These are phyloP conservation scores for Conomelus anceps DNA, from an alignment of 2,888 invertebrate genomes.

Conservation along the genomic window DNA sequence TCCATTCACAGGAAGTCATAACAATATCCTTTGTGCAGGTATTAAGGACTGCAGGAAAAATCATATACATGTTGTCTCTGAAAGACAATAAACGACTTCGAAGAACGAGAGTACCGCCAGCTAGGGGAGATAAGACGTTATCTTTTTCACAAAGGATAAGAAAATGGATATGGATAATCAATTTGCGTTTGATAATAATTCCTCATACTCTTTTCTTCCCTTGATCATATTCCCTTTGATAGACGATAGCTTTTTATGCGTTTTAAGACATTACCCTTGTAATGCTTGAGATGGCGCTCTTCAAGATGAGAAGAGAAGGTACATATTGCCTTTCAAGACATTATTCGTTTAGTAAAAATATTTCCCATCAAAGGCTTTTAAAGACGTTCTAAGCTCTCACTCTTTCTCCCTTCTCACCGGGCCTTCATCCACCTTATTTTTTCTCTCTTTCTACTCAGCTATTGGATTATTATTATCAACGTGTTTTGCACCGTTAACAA, in stretches of 20 bases:
- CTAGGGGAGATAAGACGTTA: conserved; percentile 1
- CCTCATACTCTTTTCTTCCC: neutral
- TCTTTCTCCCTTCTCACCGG: neutral
- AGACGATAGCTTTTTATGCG: neutral
- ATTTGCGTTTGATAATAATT: conserved; percentile 11
- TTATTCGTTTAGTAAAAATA: neutral
- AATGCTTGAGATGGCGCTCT: neutral
- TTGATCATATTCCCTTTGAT: neutral
- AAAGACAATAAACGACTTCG: neutral
- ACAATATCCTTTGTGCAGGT: neutral
- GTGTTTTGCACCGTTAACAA: neutral
- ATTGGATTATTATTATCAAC: neutral
- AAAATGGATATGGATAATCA: conserved; percentile 11
- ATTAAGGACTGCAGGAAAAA: neutral
- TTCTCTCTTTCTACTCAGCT: neutral
- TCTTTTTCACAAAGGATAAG: conserved; percentile 9
- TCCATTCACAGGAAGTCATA: neutral
- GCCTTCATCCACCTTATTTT: too few species aligned
- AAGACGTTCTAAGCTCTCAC: neutral
- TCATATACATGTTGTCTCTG: neutral
- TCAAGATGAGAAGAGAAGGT: neutral
- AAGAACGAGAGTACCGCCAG: neutral
- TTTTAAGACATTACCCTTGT: neutral
- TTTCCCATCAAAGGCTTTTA: neutral
- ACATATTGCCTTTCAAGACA: neutral